Evolutionary conservation across 2,888 invertebrate species (phyloP), one percentile per base, ranked within the genome.

Genomic region (Rhimphoctona megacephalus): DNA sequence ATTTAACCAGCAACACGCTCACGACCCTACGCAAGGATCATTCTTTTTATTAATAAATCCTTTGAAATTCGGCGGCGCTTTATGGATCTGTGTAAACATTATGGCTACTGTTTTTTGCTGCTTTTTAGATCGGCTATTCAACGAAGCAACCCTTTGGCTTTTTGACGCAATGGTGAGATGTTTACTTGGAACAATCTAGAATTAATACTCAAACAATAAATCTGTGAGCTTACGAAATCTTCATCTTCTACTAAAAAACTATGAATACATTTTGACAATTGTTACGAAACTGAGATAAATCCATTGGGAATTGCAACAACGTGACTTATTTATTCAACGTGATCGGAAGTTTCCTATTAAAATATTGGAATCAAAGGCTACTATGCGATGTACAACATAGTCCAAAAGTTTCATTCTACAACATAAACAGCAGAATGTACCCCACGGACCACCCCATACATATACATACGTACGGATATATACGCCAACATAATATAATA

Each of bases 1-100:
- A 57, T 81, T 85, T 78, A 85, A 85, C 85, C 81, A 78, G 33
- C 57, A 77, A 85, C 72, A 85, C 81, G 81, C 66, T 70, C 54
- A 22, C 72, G 78, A 72, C 39, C 46, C 46, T n/a, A 36, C n/a
- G 5, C 7, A 30, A n/a, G 17, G 64, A 76, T 85, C 76, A 25
- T 11, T 52, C 54, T n/a, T n/a, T 54, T 74, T 72, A 64, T 81
- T 77, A 70, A 81, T 70, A 25, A 73, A 72, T 54, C 54, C 61
- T 80, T 70, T 69, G 57, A 69, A 61, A 76, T 39, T 43, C 43
- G 11, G 5, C 43, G 61, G 25, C 36, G 17, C 30, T 43, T 57
- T 74, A 25, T 39, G 25, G 61, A 43, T 39, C 57, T 36, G n/a
- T 52, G 73, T 52, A 30, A 66, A 79, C 61, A 46, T 54, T 19